Percentiles rank a stretch among this genome's conserved stretches.
Conservation (phyloP, 2,797 vertebrate species). For the Sphaeramia orbicularis region DNA sequence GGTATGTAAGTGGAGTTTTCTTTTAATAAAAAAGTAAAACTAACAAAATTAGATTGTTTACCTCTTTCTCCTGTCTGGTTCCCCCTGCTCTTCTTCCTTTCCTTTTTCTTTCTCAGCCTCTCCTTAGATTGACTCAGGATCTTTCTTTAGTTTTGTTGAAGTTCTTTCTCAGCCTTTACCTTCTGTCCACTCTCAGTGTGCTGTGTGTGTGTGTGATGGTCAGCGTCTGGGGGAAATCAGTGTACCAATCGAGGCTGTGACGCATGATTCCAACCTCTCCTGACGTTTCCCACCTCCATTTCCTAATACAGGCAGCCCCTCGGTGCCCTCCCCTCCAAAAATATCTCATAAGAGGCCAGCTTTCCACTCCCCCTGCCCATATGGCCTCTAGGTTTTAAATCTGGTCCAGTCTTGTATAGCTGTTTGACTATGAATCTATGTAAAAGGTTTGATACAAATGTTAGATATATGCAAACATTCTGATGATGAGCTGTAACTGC, state of each 20-base stretch:
- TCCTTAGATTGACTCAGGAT: slow-evolving; percentile 29
- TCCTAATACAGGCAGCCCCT: slow-evolving; percentile 80
- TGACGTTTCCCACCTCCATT: slow-evolving; percentile 59
- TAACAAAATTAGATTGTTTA: slow-evolving; percentile 44
- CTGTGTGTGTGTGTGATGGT: slow-evolving; percentile 66
- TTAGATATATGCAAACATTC: neutral
- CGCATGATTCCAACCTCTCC: slow-evolving; percentile 47
- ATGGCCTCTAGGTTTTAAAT: slow-evolving; percentile 19
- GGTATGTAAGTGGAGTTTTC: neutral
- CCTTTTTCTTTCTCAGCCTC: slow-evolving; percentile 40
- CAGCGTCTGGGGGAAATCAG: slow-evolving; percentile 31
- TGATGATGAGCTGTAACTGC: neutral
- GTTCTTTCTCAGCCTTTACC: slow-evolving; percentile 55
- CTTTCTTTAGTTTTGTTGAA: slow-evolving; percentile 38
- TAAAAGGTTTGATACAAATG: too few relatives aligned
- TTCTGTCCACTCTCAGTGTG: slow-evolving; percentile 65
- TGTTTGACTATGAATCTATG: too few relatives aligned
- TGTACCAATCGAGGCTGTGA: slow-evolving; percentile 57
- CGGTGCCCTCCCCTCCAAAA: slow-evolving; percentile 67
- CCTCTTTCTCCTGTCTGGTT: slow-evolving; percentile 56
- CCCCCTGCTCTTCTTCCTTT: slow-evolving; percentile 35
- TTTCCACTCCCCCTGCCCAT: neutral
- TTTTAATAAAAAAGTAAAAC: neutral
- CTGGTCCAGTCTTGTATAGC: neutral
- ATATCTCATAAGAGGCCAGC: slow-evolving; percentile 64